Conservation (phyloP, 2,113 vertebrate species). For the Poeciliopsis retropinna region DNA sequence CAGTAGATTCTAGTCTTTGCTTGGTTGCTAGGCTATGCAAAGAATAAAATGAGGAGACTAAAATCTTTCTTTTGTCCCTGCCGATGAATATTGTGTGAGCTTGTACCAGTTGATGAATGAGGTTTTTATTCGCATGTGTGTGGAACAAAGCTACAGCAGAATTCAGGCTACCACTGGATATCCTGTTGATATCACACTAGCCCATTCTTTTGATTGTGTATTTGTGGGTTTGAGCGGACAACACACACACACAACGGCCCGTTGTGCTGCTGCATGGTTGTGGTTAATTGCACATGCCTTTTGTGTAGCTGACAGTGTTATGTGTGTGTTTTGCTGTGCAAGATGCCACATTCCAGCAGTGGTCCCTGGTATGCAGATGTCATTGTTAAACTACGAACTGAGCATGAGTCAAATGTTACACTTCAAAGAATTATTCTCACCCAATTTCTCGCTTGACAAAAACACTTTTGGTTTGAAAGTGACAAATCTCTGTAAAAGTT, state of each 20-base stretch:
- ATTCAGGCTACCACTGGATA: constrained; percentile 70
- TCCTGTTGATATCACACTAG: constrained; percentile 76
- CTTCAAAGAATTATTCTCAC: neutral
- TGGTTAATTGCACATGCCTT: constrained; percentile 63
- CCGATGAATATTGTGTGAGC: constrained; percentile 34
- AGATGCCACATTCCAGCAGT: constrained; percentile 24
- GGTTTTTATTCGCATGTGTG: constrained; percentile 67
- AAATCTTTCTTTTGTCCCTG: constrained; percentile 65
- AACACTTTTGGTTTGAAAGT: neutral
- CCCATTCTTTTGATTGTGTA: constrained; percentile 59
- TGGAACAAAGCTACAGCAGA: constrained; percentile 69
- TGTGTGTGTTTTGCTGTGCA: constrained; percentile 22
- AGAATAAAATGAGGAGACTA: constrained; percentile 46
- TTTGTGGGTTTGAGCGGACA: constrained; percentile 43
- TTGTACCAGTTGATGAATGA: constrained; percentile 64
- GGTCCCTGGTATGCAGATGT: constrained; percentile 36
- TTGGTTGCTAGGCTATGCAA: constrained; percentile 45
- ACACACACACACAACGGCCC: constrained; percentile 43
- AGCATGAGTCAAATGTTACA: constrained; percentile 20
- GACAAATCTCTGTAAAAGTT: neutral
- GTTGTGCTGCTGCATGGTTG: constrained; percentile 49
- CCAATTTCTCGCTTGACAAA: neutral
- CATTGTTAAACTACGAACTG: constrained; percentile 17
- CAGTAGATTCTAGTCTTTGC: constrained; percentile 26
- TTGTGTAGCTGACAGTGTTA: constrained; percentile 51